Conservation (phyloP, 2,888 invertebrate species). For the Trissolcus brochymenae region DNA sequence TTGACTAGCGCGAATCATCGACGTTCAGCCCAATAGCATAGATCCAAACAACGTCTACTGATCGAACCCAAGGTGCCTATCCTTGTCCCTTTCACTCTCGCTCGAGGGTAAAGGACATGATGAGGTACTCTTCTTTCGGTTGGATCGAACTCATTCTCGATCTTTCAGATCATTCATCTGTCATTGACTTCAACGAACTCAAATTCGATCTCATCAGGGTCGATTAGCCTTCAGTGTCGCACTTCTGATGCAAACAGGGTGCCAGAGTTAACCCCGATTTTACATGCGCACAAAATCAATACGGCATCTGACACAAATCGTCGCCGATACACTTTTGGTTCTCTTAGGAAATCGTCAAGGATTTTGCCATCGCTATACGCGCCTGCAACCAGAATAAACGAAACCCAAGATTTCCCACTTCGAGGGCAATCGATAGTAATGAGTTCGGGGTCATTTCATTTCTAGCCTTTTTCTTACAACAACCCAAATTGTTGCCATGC, state of each 20-base stretch:
- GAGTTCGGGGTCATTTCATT: constrained; percentile 57
- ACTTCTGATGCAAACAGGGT: constrained; percentile 44
- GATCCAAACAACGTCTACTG: constrained; percentile 28
- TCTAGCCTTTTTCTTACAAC: constrained; percentile 31
- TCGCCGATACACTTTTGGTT: constrained; percentile 4
- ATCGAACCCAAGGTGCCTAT: constrained; percentile 6
- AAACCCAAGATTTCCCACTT: constrained; percentile 62
- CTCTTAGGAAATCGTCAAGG: constrained; percentile 27
- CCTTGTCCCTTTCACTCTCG: constrained; percentile 9
- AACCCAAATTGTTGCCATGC: no score
- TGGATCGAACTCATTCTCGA: not conserved
- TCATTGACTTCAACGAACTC: constrained; percentile 9
- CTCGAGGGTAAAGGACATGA: constrained; percentile 9
- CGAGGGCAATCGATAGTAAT: constrained; percentile 62
- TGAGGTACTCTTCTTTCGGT: constrained; percentile 1
- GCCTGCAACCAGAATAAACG: constrained; percentile 56
- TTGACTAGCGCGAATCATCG: constrained; percentile 22
- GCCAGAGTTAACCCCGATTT: constrained; percentile 71
- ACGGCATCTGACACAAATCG: constrained; percentile 59
- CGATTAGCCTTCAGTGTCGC: constrained; percentile 33
- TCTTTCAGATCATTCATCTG: constrained; percentile 10
- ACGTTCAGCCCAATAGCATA: constrained; percentile 11
- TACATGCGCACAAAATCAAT: constrained; percentile 73
- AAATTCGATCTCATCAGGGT: not conserved
- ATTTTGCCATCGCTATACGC: constrained; percentile 15